Conservation (phyloP, 2,888 invertebrate species). For the Orthonevra nobilis region DNA sequence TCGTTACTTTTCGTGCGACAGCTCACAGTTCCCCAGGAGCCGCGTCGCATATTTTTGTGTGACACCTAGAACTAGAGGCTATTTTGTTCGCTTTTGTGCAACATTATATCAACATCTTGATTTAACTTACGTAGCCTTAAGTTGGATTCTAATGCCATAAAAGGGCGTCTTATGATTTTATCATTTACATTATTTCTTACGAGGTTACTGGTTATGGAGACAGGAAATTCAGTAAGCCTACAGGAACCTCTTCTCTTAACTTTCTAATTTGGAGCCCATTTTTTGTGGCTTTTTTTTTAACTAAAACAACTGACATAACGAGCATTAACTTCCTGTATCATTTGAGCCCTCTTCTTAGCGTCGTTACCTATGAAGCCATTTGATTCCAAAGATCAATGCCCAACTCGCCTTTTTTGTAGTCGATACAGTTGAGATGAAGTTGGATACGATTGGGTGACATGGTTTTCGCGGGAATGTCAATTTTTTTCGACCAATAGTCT, state of each 20-base stretch:
- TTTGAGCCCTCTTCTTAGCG: no score
- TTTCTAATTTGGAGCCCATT: no score
- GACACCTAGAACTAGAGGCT: conserved; percentile 1
- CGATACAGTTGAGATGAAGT: not conserved
- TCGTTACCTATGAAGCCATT: no score
- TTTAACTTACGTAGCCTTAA: not conserved
- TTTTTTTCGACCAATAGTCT: not conserved
- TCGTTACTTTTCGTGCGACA: conserved; percentile 3
- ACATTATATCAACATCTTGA: not conserved
- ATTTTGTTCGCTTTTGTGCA: not conserved
- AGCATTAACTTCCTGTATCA: no score
- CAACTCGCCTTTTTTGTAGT: no score
- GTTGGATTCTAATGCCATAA: not conserved
- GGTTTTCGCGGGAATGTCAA: not conserved
- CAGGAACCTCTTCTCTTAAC: no score
- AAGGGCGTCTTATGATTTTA: not conserved
- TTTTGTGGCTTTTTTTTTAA: no score
- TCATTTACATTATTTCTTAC: no score
- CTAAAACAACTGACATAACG: no score
- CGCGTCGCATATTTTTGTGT: conserved; percentile 8
- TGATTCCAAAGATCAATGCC: no score
- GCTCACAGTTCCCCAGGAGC: not conserved
- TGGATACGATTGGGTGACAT: not conserved
- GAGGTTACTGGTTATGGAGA: no score
- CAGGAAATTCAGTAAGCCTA: no score